Base-by-base conservation (phyloP, 2,113 vertebrate genomes). In the Hippocampus zosterae region DNA sequence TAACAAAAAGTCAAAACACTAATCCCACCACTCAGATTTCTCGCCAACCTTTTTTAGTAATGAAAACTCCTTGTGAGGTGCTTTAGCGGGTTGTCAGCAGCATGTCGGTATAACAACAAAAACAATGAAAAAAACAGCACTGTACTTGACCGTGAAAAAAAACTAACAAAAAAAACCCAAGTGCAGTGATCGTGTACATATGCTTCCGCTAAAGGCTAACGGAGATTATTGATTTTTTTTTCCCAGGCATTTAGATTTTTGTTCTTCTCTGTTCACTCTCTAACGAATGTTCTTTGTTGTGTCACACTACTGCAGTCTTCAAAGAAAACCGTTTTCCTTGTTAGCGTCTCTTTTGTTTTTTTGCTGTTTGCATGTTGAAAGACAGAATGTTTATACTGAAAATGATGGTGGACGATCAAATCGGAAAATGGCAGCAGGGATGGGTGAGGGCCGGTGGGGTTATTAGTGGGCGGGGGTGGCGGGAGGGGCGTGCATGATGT, bases 101-200 rank as follows among this genome's bases (percentile, higher is more conserved):
- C 84, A 76, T 81, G 81, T 80, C 63, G 76, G 55, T 84, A 60
- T 2, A 60, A 19, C 25, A 19, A 57, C 12, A 57, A 25, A 40
- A 67, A 69, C 29, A n/a, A 41, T 48, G 21, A 70, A 80, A 71
- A 29, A 71, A 78, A 66, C 44, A 2, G 82, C 79, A 84, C 84
- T 55, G 70, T 79, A 86, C 81, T 81, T 76, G 79, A 69, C 69
- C 11, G 4, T 12, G 6, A 6, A 10, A 50, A 33, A 4, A 33
- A 33, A 33, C 29, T 0, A 41, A 62, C 33, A 19, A 42, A 16
- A 60, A 41, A 62, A 62, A 33, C 4, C 53, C 61, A 70, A 73
- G 82, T 79, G 78, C 82, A 68, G 68, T 16, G 75, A 74, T 75
- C 81, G 64, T 88, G 84, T 83, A 84, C 79, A 85, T 87, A 85